phyloP scores from a whole-genome alignment of 2,113 vertebrate species.

The Melanocharis versteri region DNA sequence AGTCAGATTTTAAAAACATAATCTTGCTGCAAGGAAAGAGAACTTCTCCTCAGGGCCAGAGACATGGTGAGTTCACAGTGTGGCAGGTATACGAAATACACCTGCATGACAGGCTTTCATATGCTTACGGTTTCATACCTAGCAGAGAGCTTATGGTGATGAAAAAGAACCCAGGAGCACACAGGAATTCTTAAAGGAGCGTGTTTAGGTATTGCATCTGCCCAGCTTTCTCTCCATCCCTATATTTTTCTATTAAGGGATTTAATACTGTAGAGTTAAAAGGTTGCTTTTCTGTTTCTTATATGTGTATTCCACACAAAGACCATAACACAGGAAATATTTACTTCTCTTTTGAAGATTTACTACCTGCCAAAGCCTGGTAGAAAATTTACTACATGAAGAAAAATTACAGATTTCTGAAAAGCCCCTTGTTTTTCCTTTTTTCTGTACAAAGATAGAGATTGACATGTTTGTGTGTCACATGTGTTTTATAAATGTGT shows the following conservation, averaged over 20 bases:
- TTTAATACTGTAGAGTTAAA: neutral
- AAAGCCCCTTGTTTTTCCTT: neutral
- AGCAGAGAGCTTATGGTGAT: neutral
- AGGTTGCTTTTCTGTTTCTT: neutral
- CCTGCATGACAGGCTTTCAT: constrained; percentile 51
- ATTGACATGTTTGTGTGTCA: neutral
- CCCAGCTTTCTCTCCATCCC: neutral
- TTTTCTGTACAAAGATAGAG: neutral
- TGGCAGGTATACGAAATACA: constrained; percentile 69
- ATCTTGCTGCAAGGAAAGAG: constrained; percentile 80
- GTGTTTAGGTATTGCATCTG: neutral
- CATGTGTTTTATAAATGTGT: neutral
- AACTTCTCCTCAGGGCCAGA: constrained; percentile 76
- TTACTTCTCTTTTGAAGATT: neutral
- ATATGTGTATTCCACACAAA: neutral
- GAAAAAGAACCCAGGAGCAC: neutral
- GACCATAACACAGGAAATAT: neutral
- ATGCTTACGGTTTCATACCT: constrained; percentile 4
- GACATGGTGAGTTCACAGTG: constrained; percentile 70
- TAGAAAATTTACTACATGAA: neutral
- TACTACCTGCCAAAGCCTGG: neutral
- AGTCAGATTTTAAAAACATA: constrained; percentile 87
- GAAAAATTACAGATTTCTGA: neutral
- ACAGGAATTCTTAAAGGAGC: neutral
- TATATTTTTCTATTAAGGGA: neutral